Conservation (phyloP, 2,888 invertebrate species). For the Agrilus cyanescens region DNA sequence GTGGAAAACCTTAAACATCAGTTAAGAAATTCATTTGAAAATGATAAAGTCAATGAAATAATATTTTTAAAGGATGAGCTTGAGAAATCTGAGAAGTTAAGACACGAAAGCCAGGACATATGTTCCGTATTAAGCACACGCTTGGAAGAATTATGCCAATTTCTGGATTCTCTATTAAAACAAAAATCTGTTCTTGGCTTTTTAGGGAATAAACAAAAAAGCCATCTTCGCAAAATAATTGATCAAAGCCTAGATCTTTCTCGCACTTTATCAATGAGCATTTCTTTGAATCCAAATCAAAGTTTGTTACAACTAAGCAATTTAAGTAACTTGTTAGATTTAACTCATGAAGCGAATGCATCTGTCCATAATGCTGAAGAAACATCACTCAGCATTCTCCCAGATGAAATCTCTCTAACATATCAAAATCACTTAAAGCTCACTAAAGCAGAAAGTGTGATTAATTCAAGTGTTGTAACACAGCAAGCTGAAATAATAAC, state of each 20-base stretch:
- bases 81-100: constrained; percentile 29
- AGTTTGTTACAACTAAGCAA: constrained; percentile 39
- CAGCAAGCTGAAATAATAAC: constrained; percentile 22
- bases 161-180: constrained; percentile 50
- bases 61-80: constrained; percentile 25
- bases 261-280: constrained; percentile 35
- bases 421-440: constrained; percentile 27
- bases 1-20: constrained; percentile 19
- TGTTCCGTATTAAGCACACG: constrained; percentile 44
- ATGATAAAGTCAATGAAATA: constrained; percentile 15
- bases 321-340: constrained; percentile 35
- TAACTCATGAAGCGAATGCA: constrained; percentile 20
- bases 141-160: constrained; percentile 53
- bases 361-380: constrained; percentile 9
- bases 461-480: constrained; percentile 7
- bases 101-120: constrained; percentile 34
- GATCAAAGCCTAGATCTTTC: constrained; percentile 43
- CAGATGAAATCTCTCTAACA: constrained; percentile 26
- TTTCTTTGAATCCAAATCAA: constrained; percentile 36
- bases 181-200: constrained; percentile 47
- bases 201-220: constrained; percentile 39
- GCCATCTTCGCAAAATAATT: constrained; percentile 41
- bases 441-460: constrained; percentile 12
- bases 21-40: constrained; percentile 19
- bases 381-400: constrained; percentile 24